phyloP scores from a whole-genome alignment of 2,113 vertebrate genomes.

The Oceanites oceanicus region DNA sequence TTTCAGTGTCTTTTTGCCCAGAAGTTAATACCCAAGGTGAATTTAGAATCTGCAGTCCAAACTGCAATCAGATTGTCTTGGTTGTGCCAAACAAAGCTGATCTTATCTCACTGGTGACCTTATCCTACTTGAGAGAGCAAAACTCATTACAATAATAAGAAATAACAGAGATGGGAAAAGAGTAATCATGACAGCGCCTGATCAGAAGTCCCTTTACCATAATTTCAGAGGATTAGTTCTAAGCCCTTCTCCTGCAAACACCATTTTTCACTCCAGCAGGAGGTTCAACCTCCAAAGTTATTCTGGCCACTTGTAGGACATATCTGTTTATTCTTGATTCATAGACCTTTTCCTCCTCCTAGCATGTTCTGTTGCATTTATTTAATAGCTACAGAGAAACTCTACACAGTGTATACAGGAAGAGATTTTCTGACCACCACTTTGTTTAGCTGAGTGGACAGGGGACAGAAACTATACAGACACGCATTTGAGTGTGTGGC shows the following conservation, averaged over 20 bases:
- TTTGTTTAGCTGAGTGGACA: background rate
- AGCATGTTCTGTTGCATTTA: background rate
- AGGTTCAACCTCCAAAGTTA: constrained; percentile 47
- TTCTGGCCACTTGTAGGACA: constrained; percentile 15
- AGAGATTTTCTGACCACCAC: background rate
- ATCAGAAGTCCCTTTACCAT: constrained; percentile 62
- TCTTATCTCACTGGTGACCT: constrained; percentile 75
- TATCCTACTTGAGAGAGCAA: constrained; percentile 66
- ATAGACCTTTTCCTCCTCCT: constrained; percentile 8
- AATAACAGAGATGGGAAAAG: constrained; percentile 58
- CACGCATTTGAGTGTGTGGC: background rate
- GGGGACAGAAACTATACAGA: background rate
- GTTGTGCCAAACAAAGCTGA: constrained; percentile 71
- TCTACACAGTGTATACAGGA: background rate
- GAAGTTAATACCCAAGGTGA: constrained; percentile 68
- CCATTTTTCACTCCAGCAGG: constrained; percentile 65
- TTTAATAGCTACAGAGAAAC: constrained; percentile 22
- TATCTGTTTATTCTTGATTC: constrained; percentile 39
- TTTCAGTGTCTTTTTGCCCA: constrained; percentile 41
- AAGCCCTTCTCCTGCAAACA: constrained; percentile 37
- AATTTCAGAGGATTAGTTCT: constrained; percentile 59
- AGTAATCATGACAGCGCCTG: constrained; percentile 24
- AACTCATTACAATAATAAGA: constrained; percentile 70
- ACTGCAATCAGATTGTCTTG: constrained; percentile 61
- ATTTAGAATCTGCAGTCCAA: constrained; percentile 65